Evolutionary conservation across 2,888 invertebrate genomes (phyloP).

Genomic region (Diarsia brunnea): DNA sequence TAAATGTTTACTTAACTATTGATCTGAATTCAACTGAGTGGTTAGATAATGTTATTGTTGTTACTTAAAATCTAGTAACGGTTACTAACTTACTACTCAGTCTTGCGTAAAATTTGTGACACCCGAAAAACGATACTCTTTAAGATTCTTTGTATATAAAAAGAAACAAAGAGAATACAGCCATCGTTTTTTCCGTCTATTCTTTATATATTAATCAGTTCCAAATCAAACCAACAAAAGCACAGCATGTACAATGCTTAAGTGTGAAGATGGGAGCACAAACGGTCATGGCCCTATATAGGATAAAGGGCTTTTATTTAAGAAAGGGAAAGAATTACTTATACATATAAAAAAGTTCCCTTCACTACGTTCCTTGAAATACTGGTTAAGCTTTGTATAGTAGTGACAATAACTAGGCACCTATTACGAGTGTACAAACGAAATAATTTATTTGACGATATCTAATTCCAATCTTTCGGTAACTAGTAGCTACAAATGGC

Average conservation of each 20-base stretch:
- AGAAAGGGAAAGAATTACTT: neutral
- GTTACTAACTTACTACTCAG: too few relatives aligned
- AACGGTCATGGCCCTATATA: neutral
- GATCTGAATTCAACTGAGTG: neutral
- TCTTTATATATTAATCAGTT: neutral
- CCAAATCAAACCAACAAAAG: neutral
- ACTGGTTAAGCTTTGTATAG: neutral
- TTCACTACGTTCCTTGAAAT: neutral
- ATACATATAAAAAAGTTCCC: neutral
- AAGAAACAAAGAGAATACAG: too few relatives aligned
- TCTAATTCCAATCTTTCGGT: slow-evolving; percentile 21
- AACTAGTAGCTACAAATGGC: slow-evolving; percentile 5
- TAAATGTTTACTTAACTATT: slow-evolving; percentile 19
- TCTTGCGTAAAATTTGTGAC: too few relatives aligned
- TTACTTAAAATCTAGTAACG: neutral
- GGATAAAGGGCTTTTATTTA: neutral
- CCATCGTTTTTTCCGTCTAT: neutral
- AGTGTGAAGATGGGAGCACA: neutral
- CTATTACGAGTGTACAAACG: neutral
- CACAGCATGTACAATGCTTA: neutral
- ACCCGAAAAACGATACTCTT: too few relatives aligned
- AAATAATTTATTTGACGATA: slow-evolving; percentile 4
- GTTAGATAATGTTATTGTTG: neutral
- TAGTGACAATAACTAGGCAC: neutral
- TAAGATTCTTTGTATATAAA: too few relatives aligned